Conservation (phyloP, 2,888 invertebrate species). For the Cheiracanthium punctorium region DNA sequence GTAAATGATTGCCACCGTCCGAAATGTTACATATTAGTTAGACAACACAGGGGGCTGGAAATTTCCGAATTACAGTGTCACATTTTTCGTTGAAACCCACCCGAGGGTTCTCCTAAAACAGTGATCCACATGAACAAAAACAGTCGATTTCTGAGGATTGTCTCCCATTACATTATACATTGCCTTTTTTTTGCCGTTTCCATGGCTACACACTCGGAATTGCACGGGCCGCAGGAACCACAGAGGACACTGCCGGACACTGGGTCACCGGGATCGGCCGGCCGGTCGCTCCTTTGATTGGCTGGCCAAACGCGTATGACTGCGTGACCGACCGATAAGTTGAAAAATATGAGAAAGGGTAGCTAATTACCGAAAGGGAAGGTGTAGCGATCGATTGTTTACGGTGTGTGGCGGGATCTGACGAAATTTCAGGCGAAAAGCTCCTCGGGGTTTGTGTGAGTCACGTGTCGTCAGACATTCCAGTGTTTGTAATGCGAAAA, state of each 20-base stretch:
- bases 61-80: too few relatives aligned
- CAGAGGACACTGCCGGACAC: conserved; percentile 9
- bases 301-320: not conserved
- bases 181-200: not conserved
- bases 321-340: not conserved
- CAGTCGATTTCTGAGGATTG: not conserved
- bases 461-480: too few relatives aligned
- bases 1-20: too few relatives aligned
- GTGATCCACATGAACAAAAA: not conserved
- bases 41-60: too few relatives aligned
- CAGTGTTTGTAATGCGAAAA: too few relatives aligned
- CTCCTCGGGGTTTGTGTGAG: too few relatives aligned
- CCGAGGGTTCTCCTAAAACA: too few relatives aligned
- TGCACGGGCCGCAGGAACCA: not conserved
- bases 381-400: conserved; percentile 1
- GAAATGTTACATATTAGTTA: too few relatives aligned
- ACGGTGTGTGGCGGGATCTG: not conserved
- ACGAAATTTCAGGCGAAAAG: not conserved
- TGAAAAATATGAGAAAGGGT: not conserved
- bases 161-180: conserved; percentile 7
- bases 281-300: not conserved
- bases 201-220: not conserved
- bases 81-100: too few relatives aligned
- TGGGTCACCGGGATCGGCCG: conserved; percentile 4
- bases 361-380: not conserved